These are phyloP conservation scores for Theocolax elegans DNA, from an alignment of 1,140 invertebrate species.

Conservation along the genomic window DNA sequence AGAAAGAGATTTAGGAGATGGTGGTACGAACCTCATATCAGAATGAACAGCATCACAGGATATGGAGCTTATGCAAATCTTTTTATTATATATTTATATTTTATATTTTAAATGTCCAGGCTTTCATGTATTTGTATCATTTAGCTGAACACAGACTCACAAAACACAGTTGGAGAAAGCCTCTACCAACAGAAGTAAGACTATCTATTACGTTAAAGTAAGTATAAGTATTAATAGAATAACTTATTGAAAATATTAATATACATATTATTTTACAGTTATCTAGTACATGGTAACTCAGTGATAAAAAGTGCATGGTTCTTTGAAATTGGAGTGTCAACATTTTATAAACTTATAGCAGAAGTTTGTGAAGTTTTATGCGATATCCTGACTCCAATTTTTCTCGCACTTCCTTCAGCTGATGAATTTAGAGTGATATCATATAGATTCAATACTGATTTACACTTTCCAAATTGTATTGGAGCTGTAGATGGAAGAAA, in stretches of 20 bases:
- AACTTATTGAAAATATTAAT: background rate
- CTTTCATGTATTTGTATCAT: background rate
- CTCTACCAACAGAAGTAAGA: background rate
- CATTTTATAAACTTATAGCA: background rate
- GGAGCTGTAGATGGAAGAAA: constrained; percentile 59
- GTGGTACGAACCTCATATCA: background rate
- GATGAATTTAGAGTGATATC: constrained; percentile 44
- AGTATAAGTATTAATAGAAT: background rate
- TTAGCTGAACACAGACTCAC: background rate
- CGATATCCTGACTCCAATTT: background rate
- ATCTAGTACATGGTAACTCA: background rate
- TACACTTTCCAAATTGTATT: constrained; percentile 58
- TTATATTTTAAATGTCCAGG: background rate
- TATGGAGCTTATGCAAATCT: background rate
- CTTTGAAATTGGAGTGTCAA: background rate
- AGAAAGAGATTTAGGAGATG: background rate
- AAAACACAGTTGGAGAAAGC: background rate
- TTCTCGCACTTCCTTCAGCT: background rate
- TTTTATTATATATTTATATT: constrained; percentile 4
- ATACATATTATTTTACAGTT: constrained; percentile 5
- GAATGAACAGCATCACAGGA: background rate
- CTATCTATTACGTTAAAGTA: background rate
- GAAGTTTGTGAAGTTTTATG: background rate
- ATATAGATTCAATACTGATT: constrained; percentile 49
- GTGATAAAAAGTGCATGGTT: background rate